These are phyloP conservation scores for Dissostichus mawsoni DNA, from an alignment of 2,113 vertebrate species.

Conservation along the genomic window DNA sequence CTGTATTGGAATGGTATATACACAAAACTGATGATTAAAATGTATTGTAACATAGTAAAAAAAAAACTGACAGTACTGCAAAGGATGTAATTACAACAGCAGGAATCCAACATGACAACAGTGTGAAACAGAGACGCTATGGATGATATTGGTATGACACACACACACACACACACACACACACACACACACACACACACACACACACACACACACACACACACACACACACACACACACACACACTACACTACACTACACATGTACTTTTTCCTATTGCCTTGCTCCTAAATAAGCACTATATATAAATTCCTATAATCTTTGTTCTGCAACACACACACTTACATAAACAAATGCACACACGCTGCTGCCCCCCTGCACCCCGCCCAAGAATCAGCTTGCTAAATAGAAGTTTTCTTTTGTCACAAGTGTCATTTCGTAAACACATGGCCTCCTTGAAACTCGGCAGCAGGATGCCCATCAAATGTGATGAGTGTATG, in stretches of 20 bases:
- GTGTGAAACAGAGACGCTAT: conserved; percentile 55
- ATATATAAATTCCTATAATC: conserved; percentile 24
- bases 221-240: no score
- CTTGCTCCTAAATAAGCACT: conserved; percentile 38
- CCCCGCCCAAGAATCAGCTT: conserved; percentile 84
- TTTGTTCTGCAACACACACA: conserved; percentile 16
- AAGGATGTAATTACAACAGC: conserved; percentile 80
- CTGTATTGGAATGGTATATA: conserved; percentile 72
- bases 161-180: conserved; percentile 85
- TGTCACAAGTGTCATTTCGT: conserved; percentile 87
- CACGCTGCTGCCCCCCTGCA: conserved; percentile 56
- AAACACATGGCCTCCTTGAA: conserved; percentile 86
- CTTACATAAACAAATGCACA: conserved; percentile 41
- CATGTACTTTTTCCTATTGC: conserved; percentile 35
- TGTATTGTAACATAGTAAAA: conserved; percentile 74
- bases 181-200: conserved; percentile 66
- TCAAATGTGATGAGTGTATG: conserved; percentile 81
- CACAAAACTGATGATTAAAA: conserved; percentile 75
- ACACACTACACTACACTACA: conserved; percentile 65
- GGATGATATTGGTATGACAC: conserved; percentile 56
- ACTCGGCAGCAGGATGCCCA: conserved; percentile 86
- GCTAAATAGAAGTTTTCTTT: conserved; percentile 87
- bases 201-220: conserved; percentile 81
- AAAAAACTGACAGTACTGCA: conserved; percentile 82
- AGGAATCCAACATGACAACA: conserved; percentile 69